Evolutionary conservation across 2,888 invertebrate species (phyloP), one percentile per base, ranked within the genome.

Genomic region (Antheraea yamamai): DNA sequence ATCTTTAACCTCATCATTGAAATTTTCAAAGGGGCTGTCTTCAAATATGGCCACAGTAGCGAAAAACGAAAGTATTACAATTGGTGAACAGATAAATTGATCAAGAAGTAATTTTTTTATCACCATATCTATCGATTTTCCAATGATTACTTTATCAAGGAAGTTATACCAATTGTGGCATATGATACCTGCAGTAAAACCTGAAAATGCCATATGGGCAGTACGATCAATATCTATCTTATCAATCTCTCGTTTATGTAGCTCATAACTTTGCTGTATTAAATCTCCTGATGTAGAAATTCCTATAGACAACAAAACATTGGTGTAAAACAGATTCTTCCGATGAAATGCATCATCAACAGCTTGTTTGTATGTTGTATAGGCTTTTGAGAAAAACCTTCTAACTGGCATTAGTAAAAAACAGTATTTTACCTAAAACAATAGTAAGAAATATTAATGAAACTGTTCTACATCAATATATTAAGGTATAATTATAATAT

Each of bases 81-180:
- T 79, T 0, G 98, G 98, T 2, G 98, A 98, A 84, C 97, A 97
- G 68, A 98, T 91, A 74, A 97, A 85, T 90, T 98, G 98, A 90
- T 99, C 99, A 47, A 97, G 86, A 2, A 97, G 73, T 68, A 98
- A 95, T 94, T 98, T 98, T 87, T 97, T 97, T 10, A 96, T 79
- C 1, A 97, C 97, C 83, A 96, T 95, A 16, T 85, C 86, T 10
- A 97, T 84, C 0, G 96, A 95, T 81, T 96, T 95, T 1, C 98
- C 98, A 1, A 97, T 96, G 61, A 98, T 90, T 79, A 95, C 91
- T 82, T 92, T 94, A 86, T 98, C 98, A 76, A 99, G 91, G 78
- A 96, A 94, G 76, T 96, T 95, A 87, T 99, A 99, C 98, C 98
- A 98, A 87, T 96, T 96, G 87, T 99, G 99, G 84, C 97, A 97